Conservation (phyloP, 2,797 vertebrate species). For the Onychomys arenicola region DNA sequence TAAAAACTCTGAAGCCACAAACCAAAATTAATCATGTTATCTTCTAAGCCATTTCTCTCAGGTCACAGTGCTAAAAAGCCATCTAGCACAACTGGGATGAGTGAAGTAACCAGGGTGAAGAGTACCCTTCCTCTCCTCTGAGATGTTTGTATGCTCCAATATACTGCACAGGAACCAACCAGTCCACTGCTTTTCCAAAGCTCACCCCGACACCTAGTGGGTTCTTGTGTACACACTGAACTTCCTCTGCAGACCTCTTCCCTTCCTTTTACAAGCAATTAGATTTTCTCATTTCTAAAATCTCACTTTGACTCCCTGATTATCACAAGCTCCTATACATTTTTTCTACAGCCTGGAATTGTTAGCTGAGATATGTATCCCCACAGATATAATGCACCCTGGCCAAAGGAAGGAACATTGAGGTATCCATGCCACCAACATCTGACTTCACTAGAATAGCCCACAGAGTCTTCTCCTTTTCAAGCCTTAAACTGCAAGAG, state of each 20-base stretch:
- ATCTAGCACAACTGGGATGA: not conserved
- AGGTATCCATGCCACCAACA: not conserved
- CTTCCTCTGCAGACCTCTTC: not conserved
- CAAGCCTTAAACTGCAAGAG: not conserved
- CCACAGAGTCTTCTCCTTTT: not conserved
- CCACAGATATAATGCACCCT: not conserved
- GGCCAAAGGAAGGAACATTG: not conserved
- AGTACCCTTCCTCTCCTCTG: not conserved
- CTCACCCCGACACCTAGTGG: not conserved
- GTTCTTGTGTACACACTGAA: not conserved
- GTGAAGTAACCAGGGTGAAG: not conserved
- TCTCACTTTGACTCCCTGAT: not conserved
- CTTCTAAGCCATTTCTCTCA: not conserved
- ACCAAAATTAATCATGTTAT: not conserved
- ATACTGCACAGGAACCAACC: not conserved
- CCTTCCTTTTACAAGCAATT: not conserved
- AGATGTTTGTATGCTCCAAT: not conserved
- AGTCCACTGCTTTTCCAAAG: not conserved
- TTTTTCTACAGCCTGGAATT: not conserved
- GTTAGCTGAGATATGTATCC: not conserved
- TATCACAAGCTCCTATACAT: not conserved
- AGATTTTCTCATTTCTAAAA: not conserved
- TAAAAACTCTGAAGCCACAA: too few species aligned
- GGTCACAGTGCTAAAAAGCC: not conserved
- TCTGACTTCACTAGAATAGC: not conserved